A percentile compares a stretch with the other conserved stretches of the same genome.
These are phyloP conservation scores for Bombyx mori DNA, from an alignment of 1,140 invertebrate genomes.

Conservation along the genomic window DNA sequence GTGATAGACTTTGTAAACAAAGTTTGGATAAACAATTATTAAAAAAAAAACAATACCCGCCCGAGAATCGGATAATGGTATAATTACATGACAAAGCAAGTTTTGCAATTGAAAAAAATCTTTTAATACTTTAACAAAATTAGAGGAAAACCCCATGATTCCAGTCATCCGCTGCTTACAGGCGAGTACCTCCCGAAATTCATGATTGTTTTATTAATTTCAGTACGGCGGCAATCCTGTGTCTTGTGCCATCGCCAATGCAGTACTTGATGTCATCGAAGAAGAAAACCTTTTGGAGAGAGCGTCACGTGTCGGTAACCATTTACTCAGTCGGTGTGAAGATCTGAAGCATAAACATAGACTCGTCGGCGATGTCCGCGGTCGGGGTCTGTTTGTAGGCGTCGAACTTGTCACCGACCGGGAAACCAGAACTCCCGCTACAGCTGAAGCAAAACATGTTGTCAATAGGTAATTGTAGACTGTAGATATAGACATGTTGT, in stretches of 20 bases:
- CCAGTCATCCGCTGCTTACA: no score
- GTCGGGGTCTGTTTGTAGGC: slow-evolving; percentile 93
- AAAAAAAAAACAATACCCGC: no score
- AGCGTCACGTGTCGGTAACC: slow-evolving; percentile 85
- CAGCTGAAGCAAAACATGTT: slow-evolving; percentile 84
- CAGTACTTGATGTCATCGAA: slow-evolving; percentile 95
- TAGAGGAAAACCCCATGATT: no score
- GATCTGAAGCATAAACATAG: slow-evolving; percentile 81
- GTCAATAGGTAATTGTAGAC: slow-evolving; percentile 74
- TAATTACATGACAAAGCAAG: no score
- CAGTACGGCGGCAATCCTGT: slow-evolving; percentile 99
- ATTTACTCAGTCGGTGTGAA: slow-evolving; percentile 80
- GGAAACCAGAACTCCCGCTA: slow-evolving; percentile 84
- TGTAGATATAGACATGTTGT: no score
- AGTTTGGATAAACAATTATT: no score
- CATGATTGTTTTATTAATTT: slow-evolving; percentile 28
- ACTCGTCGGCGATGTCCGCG: slow-evolving; percentile 91
- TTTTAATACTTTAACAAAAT: no score
- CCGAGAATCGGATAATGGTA: no score
- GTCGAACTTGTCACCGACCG: slow-evolving; percentile 92
- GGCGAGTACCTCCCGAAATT: no score
- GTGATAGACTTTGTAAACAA: no score
- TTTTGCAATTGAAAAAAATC: no score
- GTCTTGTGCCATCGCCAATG: slow-evolving; percentile 94
- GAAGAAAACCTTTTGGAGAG: slow-evolving; percentile 88